A percentile compares a stretch with the other conserved stretches of the same genome.
phyloP scores from a whole-genome alignment of 2,888 invertebrate species.

The Nemoura dubitans region DNA sequence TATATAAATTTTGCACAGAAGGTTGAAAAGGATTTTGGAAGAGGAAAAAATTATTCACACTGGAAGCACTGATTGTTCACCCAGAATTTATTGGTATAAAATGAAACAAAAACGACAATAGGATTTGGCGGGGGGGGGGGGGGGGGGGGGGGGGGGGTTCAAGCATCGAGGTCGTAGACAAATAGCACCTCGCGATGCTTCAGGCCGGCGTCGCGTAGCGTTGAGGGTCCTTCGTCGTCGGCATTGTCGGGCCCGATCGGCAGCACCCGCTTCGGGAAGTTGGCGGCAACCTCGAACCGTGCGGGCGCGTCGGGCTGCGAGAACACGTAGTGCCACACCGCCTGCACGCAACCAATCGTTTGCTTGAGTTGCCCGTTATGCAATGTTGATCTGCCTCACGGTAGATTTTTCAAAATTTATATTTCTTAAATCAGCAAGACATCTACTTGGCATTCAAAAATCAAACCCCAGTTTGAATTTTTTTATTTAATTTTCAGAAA shows the following conservation, averaged over 20 bases:
- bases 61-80: neutral
- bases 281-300: conserved; percentile 94
- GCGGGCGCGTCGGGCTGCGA: conserved; percentile 93
- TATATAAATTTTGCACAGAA: too few relatives aligned
- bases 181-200: conserved; percentile 92
- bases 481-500: too few relatives aligned
- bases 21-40: too few relatives aligned
- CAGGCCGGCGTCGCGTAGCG: conserved; percentile 81
- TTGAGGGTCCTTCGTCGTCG: conserved; percentile 60
- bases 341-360: too few relatives aligned
- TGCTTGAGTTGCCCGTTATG: too few relatives aligned
- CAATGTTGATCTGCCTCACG: too few relatives aligned
- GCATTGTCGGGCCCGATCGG: conserved; percentile 64
- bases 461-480: too few relatives aligned
- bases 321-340: conserved; percentile 93
- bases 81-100: neutral
- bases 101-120: neutral
- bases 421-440: too few relatives aligned
- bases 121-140: neutral
- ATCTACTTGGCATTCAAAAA: too few relatives aligned
- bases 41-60: too few relatives aligned
- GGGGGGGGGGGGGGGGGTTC: conserved; percentile 50
- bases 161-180: conserved; percentile 90
- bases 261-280: conserved; percentile 90
- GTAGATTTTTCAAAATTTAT: too few relatives aligned